These are phyloP conservation scores for Nannospalax galili DNA, from an alignment of 2,113 vertebrate genomes.

Conservation along the genomic window DNA sequence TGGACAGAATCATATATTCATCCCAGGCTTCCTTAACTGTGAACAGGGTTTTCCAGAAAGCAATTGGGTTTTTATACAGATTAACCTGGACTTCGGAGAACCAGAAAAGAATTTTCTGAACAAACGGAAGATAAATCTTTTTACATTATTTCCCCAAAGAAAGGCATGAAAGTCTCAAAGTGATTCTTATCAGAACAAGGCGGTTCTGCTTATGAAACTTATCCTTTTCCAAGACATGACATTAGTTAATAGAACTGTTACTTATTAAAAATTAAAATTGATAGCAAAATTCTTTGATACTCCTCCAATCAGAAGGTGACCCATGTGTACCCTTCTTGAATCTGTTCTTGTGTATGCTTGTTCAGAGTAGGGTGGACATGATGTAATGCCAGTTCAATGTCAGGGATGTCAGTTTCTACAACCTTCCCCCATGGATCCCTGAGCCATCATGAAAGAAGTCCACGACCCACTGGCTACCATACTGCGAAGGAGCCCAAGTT, in stretches of 20 bases:
- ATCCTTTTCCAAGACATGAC: not conserved
- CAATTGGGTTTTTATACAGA: not conserved
- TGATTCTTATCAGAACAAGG: not conserved
- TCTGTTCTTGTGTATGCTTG: not conserved
- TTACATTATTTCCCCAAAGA: not conserved
- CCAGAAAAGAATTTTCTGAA: conserved; percentile 15
- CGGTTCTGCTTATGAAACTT: not conserved
- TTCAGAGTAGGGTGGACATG: not conserved
- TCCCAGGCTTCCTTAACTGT: not conserved
- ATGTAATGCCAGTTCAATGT: not conserved
- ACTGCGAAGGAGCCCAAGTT: not conserved
- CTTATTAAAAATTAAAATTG: not conserved
- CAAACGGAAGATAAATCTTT: not conserved
- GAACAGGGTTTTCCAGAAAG: not conserved
- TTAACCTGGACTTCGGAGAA: not conserved
- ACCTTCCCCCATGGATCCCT: not conserved
- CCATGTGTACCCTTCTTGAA: not conserved
- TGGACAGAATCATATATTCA: not conserved
- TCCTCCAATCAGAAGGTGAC: not conserved
- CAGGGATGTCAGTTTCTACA: not conserved
- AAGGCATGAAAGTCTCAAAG: not conserved
- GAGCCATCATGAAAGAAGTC: not conserved
- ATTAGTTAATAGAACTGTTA: not conserved
- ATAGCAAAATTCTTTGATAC: not conserved
- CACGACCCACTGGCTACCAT: too few relatives aligned